Percentiles rank a stretch among this genome's conserved stretches.
Evolutionary conservation across 2,797 vertebrate genomes (phyloP).

Genomic region (Gymnocypris eckloni): DNA sequence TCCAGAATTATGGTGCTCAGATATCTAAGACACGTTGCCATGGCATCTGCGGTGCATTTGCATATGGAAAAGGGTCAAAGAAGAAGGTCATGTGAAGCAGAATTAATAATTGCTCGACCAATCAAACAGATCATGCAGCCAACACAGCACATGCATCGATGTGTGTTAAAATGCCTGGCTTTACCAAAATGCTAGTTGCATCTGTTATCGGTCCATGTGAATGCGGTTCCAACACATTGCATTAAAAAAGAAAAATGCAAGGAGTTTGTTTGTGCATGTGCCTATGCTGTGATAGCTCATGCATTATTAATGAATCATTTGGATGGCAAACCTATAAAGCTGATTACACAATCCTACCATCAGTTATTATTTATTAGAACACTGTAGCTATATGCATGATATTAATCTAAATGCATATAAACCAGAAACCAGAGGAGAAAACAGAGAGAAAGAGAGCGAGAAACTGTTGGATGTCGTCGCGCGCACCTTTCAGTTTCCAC

Average conservation of each 20-base stretch:
- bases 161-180: background rate
- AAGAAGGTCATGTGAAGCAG: constrained; percentile 31
- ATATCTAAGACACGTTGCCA: constrained; percentile 30
- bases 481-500: constrained; percentile 40
- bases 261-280: background rate
- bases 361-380: constrained; percentile 9
- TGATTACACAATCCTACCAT: constrained; percentile 5
- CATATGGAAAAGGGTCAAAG: constrained; percentile 28
- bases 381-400: background rate
- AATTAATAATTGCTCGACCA: constrained; percentile 19
- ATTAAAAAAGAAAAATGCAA: background rate
- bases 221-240: background rate
- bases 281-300: constrained; percentile 20
- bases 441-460: constrained; percentile 7
- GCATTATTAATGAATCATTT: constrained; percentile 26
- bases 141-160: background rate
- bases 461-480: constrained; percentile 20
- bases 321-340: constrained; percentile 6
- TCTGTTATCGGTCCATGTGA: constrained; percentile 2
- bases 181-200: background rate
- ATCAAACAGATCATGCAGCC: constrained; percentile 14
- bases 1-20: background rate
- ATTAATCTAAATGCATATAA: constrained; percentile 9
- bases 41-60: constrained; percentile 31
- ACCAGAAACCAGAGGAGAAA: constrained; percentile 11